phyloP scores from a whole-genome alignment of 2,888 invertebrate species.

The Axea sp. region DNA sequence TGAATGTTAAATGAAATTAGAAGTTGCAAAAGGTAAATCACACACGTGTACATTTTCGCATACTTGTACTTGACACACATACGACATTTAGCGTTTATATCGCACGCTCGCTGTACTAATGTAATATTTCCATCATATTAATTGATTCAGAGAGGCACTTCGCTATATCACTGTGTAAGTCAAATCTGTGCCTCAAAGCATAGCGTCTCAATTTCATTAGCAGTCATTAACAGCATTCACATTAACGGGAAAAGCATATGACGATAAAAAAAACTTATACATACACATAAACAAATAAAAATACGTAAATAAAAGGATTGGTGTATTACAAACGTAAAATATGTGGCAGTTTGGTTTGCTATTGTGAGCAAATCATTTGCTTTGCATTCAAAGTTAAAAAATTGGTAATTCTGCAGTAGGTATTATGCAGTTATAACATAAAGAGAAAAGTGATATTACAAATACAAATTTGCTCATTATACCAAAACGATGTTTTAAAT shows the following conservation, averaged over 20 bases:
- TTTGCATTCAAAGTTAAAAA: conserved; percentile 17
- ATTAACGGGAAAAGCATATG: conserved; percentile 19
- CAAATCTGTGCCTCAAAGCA: conserved; percentile 27
- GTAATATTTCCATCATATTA: conserved; percentile 70
- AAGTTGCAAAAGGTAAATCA: not conserved
- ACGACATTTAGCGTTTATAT: conserved; percentile 14
- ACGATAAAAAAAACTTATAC: conserved; percentile 7
- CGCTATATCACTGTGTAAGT: conserved; percentile 21
- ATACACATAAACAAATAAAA: too few relatives aligned
- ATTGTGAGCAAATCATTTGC: conserved; percentile 3
- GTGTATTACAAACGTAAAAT: too few relatives aligned
- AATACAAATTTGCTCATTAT: too few relatives aligned
- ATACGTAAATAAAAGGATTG: too few relatives aligned
- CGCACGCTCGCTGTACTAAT: conserved; percentile 52
- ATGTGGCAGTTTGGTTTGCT: conserved; percentile 18
- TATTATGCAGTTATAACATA: conserved; percentile 1
- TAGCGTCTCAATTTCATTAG: conserved; percentile 37
- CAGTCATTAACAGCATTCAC: conserved; percentile 13
- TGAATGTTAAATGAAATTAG: too few relatives aligned
- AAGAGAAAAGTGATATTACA: too few relatives aligned
- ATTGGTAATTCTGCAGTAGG: conserved; percentile 12
- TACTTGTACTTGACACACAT: conserved; percentile 5
- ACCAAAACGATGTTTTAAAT: too few relatives aligned
- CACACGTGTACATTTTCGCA: not conserved
- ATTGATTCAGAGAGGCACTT: conserved; percentile 67